Evolutionary conservation across 2,888 invertebrate genomes (phyloP), one percentile per base, ranked within the genome.

Genomic region (Metacarcinus magister): DNA sequence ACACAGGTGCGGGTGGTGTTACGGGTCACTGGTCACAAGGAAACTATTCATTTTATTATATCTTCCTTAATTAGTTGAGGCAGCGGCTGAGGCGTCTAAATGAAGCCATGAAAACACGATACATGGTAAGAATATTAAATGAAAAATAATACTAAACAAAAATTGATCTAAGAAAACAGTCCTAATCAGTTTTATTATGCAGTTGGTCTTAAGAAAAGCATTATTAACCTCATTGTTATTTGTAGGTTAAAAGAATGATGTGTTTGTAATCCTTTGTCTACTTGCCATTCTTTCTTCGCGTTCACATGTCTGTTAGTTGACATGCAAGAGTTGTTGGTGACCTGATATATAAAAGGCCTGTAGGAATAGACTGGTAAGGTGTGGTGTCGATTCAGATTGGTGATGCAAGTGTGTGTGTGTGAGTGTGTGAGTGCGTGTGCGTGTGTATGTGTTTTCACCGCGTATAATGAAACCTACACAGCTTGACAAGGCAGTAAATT

Each of bases 351-450:
- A 82, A 4, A 82, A 82, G 10, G 82, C n/a, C 32, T 82, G 32
- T 7, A 32, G 32, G 32, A 13, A 28, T 13, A 82, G 82, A 82
- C 82, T 28, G 28, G 7, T 19, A 32, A 32, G 82, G 82, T 32
- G 82, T 82, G 82, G 82, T 82, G 82, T 32, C 10, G 82, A 82
- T 10, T 32, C 28, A 28, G 32, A 28, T 1, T 32, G 28, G 28
- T 82, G 82, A 82, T 82, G 82, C 32, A 82, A 82, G 67, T 67
- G 82, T 82, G 32, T 82, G 82, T 32, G 82, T 82, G 82, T 82
- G 82, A 32, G 82, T 82, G 82, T 82, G 28, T 82, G 28, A 32
- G 28, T 82, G 32, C 13, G 82, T 82, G 32, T 82, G 32, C 32
- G 28, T 32, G 82, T 82, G 82, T 82, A 32, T 32, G 32, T 82